Evolutionary conservation across 2,888 invertebrate species (phyloP), one percentile per base, ranked within the genome.

Genomic region (Tanytarsus gracilentus): DNA sequence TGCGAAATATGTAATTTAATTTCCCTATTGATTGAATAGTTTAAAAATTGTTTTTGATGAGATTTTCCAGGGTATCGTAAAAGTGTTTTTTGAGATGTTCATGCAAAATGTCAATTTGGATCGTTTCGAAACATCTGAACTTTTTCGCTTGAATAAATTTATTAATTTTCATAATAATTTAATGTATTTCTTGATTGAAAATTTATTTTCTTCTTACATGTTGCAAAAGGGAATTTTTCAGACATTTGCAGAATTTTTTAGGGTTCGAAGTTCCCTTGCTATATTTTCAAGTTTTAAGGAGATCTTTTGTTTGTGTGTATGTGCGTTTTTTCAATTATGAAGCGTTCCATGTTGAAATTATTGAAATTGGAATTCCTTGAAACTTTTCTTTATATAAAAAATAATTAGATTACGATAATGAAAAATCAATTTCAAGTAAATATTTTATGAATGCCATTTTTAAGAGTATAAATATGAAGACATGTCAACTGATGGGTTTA

Each of bases 161-260:
- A 53, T 53, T 36, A 53, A 53, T 53, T 36, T 53, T 30, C 9
- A 21, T 44, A 44, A 44, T 44, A 44, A 44, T 44, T 49, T 49
- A 49, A 49, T 49, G 25, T 49, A 49, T 49, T 49, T 49, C 26
- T 49, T 49, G 49, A 49, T 49, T 49, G 49, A 49, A 49, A 21
- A 16, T 44, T 21, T 40, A 18, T 40, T 14, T 18, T 18, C 4
- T 29, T 52, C 33, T 29, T 29, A 23, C 33, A 21, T 25, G 50
- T 50, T 11, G 8, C n/a, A 18, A 18, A 53, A 53, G 23, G 53
- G 30, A 21, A n/a, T n/a, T n/a, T 27, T n/a, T 52, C 21, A 14
- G 40, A 16, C 44, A 44, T 21, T 16, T 16, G 11, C 16, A 44
- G 16, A 4, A n/a, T n/a, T 16, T 18, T 14, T 18, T 23, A 29